phyloP scores from a whole-genome alignment of 2,888 invertebrate species.

The Caenorhabditis uteleia region DNA sequence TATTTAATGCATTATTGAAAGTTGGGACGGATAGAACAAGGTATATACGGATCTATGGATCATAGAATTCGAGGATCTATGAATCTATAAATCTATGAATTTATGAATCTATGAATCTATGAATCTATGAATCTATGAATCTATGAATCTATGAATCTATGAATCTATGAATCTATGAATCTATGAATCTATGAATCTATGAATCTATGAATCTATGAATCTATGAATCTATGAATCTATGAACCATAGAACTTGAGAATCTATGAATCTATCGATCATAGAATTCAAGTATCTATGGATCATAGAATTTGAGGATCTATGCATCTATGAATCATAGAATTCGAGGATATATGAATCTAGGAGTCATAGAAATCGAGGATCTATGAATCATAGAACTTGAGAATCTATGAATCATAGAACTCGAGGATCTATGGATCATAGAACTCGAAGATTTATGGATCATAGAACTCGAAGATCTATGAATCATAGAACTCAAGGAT shows the following conservation, averaged over 20 bases:
- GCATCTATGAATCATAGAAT: not conserved
- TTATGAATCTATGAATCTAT: too few relatives aligned
- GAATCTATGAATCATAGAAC: not conserved
- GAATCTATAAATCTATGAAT: not conserved
- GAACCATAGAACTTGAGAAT: constrained; percentile 2
- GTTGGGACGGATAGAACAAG: constrained; percentile 35
- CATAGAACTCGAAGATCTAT: constrained; percentile 43
- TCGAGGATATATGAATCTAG: too few relatives aligned
- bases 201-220: constrained; percentile 37
- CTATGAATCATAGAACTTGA: constrained; percentile 19
- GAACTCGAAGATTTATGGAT: constrained; percentile 13
- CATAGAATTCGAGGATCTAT: not conserved
- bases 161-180: too few relatives aligned
- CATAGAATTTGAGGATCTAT: constrained; percentile 7
- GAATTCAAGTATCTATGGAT: constrained; percentile 1
- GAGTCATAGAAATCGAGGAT: constrained; percentile 41
- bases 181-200: constrained; percentile 36
- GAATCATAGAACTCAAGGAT: constrained; percentile 5
- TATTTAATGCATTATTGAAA: constrained; percentile 35
- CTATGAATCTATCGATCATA: constrained; percentile 22
- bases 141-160: too few relatives aligned
- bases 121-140: too few relatives aligned
- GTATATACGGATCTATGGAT: constrained; percentile 2
- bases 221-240: constrained; percentile 4
- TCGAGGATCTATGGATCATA: constrained; percentile 1